Evolutionary conservation across 1,140 invertebrate species (phyloP).

Genomic region (Phortica variegata): DNA sequence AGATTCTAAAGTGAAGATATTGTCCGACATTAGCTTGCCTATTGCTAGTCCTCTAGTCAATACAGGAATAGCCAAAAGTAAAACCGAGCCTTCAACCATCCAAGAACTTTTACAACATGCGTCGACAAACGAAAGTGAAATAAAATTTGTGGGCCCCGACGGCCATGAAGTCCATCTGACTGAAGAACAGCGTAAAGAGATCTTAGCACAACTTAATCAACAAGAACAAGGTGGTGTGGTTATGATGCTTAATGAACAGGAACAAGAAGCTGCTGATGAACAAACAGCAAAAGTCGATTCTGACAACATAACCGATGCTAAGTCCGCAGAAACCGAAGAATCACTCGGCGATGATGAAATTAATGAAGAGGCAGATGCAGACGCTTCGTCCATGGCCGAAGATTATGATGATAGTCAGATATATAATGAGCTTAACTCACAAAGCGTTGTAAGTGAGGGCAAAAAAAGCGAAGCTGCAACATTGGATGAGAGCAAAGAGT

Average conservation of each 20-base stretch:
- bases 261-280: constrained; percentile 16
- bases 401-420: constrained; percentile 50
- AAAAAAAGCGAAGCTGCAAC: constrained; percentile 24
- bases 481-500: constrained; percentile 47
- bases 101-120: constrained; percentile 15
- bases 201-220: constrained; percentile 49
- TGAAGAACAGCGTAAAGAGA: constrained; percentile 50
- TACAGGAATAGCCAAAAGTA: constrained; percentile 47
- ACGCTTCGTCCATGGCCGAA: constrained; percentile 12
- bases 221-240: constrained; percentile 53
- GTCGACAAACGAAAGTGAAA: constrained; percentile 29
- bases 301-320: constrained; percentile 16
- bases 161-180: constrained; percentile 52
- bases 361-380: neutral
- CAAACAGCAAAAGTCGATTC: constrained; percentile 19
- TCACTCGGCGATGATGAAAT: neutral
- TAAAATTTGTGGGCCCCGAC: constrained; percentile 51
- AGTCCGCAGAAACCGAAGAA: constrained; percentile 35
- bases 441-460: constrained; percentile 24
- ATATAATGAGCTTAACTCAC: constrained; percentile 35
- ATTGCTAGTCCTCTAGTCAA: constrained; percentile 34
- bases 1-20: constrained; percentile 58
- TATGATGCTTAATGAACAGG: constrained; percentile 50
- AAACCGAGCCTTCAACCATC: constrained; percentile 16
- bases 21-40: constrained; percentile 58